Base-by-base conservation (phyloP, 2,888 invertebrate genomes). In the Melolontha melolontha region DNA sequence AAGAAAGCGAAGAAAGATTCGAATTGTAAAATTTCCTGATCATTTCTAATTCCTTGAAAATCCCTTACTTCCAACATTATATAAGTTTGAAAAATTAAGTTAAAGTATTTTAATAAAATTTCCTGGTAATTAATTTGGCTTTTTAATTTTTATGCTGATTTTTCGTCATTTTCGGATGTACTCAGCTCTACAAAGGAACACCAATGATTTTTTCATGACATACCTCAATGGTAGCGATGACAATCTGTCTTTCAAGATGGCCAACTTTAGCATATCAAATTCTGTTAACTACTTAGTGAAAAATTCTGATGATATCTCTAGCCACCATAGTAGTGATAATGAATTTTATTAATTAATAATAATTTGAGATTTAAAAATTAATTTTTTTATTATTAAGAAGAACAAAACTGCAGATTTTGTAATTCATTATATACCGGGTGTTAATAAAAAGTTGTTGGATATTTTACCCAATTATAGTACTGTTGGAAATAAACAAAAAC, bases 1-100 rank as follows among this genome's bases (percentile, higher is more conserved):
- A 69, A 69, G 52, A 69, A 69, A 42, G 62, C 66, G n/a, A 66
- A 62, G 34, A 69, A 69, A 39, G 65, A 69, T 14, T 51, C 62
- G 34, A 69, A 69, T 29, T 69, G 69, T 47, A 69, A 69, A 52
- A 69, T 69, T 40, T 64, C 62, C 17, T 69, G 42, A 52, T 7
- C 27, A 29, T 14, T 42, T 17, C 22, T 1, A 4, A 5, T 17
- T 10, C 17, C 47, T 1, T 10, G 10, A 47, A 2, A 14, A 49
- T 17, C 10, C 49, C 8, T 8, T 16, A 1, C 27, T 40, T 11
- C 14, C 5, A 40, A 17, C 17, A 49, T 47, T 34, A 39, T 16
- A 47, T 47, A 47, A 47, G 14, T 62, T 22, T 22, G 11, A 47
- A 55, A 40, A 41, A 49, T 11, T 17, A 4, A 22, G 7, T 10